These are phyloP conservation scores for Peromyscus maniculatus DNA, from an alignment of 2,113 vertebrate genomes.

Conservation along the genomic window DNA sequence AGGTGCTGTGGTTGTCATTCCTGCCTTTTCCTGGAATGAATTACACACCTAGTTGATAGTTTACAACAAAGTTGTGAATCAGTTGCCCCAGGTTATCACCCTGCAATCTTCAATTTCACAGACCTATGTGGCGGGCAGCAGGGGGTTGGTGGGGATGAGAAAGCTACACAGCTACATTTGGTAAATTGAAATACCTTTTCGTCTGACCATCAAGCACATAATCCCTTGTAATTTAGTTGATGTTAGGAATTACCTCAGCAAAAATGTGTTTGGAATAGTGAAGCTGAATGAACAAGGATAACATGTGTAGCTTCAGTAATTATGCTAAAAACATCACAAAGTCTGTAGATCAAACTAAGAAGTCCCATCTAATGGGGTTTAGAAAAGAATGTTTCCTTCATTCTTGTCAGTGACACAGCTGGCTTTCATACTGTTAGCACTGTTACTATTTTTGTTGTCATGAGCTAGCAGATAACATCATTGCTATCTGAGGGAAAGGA, in stretches of 20 bases:
- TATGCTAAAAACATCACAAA: slow-evolving; percentile 23
- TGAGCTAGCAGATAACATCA: background rate
- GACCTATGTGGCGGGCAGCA: background rate
- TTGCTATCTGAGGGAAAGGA: background rate
- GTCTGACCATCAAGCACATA: slow-evolving; percentile 66
- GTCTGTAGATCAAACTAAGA: background rate
- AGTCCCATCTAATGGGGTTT: background rate
- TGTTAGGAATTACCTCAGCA: slow-evolving; percentile 34
- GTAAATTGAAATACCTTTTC: slow-evolving; percentile 77
- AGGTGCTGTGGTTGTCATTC: background rate
- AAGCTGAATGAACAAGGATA: background rate
- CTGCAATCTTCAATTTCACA: slow-evolving; percentile 70
- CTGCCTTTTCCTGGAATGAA: slow-evolving; percentile 44
- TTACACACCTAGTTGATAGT: slow-evolving; percentile 74
- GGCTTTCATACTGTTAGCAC: background rate
- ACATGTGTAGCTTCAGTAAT: slow-evolving; percentile 21
- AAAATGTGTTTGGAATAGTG: slow-evolving; percentile 33
- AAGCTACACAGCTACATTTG: slow-evolving; percentile 61
- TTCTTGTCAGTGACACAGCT: background rate
- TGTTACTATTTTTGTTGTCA: background rate
- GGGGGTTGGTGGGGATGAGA: slow-evolving; percentile 6
- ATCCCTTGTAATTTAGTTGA: slow-evolving; percentile 78
- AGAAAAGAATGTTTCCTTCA: background rate
- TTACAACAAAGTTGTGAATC: slow-evolving; percentile 74
- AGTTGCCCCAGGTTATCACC: slow-evolving; percentile 73